A percentile compares a stretch with the other conserved stretches of the same genome.
These are phyloP conservation scores for Eumeta japonica DNA, from an alignment of 1,140 invertebrate species.

Conservation along the genomic window DNA sequence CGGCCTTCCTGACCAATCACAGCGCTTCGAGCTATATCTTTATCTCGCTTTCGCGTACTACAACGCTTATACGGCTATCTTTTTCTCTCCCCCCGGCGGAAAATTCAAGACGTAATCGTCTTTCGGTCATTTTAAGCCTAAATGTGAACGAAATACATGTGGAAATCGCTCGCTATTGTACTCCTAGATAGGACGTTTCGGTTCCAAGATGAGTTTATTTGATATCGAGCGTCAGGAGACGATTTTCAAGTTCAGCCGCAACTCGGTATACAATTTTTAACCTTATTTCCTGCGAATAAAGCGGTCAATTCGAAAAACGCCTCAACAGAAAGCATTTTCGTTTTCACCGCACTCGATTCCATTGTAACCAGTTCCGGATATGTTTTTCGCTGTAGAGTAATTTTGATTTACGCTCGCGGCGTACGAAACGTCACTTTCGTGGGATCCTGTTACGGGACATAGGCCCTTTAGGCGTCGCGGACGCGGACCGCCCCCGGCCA, in stretches of 20 bases:
- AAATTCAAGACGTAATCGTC: conserved; percentile 20
- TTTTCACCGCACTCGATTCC: not conserved
- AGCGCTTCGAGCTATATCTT: conserved; percentile 52
- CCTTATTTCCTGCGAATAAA: conserved; percentile 4
- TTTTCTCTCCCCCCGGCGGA: conserved; percentile 47
- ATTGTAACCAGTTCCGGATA: not conserved
- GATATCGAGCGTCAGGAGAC: conserved; percentile 55
- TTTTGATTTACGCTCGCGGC: not conserved
- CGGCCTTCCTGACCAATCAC: conserved; percentile 57
- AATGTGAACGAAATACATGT: not conserved
- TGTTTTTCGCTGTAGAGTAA: not conserved
- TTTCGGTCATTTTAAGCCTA: not conserved
- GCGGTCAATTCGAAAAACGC: not conserved
- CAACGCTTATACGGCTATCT: conserved; percentile 28
- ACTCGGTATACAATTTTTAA: conserved; percentile 8
- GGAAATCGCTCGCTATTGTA: not conserved
- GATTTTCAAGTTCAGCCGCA: conserved; percentile 53
- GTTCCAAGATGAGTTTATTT: conserved; percentile 39
- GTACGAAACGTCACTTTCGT: not conserved
- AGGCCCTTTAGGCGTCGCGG: not conserved
- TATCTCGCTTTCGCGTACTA: conserved; percentile 21
- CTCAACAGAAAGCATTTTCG: not conserved
- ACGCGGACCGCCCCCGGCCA: conserved; percentile 28
- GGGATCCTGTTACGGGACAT: not conserved
- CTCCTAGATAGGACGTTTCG: not conserved